A percentile compares a stretch with the other conserved stretches of the same genome.
Evolutionary conservation across 2,888 invertebrate species (phyloP).

Genomic region (Xanthorhoe designata): DNA sequence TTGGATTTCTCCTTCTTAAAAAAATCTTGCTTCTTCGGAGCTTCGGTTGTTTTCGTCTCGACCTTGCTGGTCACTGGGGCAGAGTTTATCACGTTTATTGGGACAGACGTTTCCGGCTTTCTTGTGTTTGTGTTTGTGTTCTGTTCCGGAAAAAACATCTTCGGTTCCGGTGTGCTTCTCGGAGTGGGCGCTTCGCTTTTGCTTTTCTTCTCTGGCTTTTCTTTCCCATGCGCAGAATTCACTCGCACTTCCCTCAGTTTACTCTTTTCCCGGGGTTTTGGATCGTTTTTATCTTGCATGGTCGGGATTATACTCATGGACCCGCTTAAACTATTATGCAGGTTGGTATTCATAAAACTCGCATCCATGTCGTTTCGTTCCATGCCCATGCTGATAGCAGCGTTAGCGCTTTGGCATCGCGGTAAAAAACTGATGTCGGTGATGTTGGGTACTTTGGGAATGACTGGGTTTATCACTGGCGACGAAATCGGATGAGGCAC

Average conservation of each 20-base stretch:
- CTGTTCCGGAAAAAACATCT: slow-evolving; percentile 81
- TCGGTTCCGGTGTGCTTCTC: slow-evolving; percentile 75
- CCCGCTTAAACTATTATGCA: slow-evolving; percentile 67
- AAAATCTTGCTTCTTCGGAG: slow-evolving; percentile 81
- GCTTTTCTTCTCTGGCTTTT: slow-evolving; percentile 76
- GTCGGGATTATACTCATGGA: slow-evolving; percentile 70
- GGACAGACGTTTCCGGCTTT: slow-evolving; percentile 78
- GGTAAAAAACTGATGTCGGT: slow-evolving; percentile 77
- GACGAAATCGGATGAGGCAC: slow-evolving; percentile 81
- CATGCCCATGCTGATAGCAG: slow-evolving; percentile 72
- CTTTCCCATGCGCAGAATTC: slow-evolving; percentile 81
- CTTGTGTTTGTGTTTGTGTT: slow-evolving; percentile 62
- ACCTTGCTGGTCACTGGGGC: slow-evolving; percentile 69
- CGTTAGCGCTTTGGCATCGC: slow-evolving; percentile 79
- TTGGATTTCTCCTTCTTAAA: slow-evolving; percentile 82
- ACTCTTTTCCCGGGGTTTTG: slow-evolving; percentile 77
- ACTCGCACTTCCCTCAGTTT: slow-evolving; percentile 79
- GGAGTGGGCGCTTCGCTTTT: slow-evolving; percentile 69
- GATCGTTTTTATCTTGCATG: slow-evolving; percentile 69
- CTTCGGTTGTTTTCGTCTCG: slow-evolving; percentile 71
- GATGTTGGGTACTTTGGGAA: slow-evolving; percentile 77
- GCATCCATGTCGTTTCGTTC: slow-evolving; percentile 72
- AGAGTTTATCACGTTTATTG: slow-evolving; percentile 79
- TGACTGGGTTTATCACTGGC: slow-evolving; percentile 77
- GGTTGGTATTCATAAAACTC: slow-evolving; percentile 61